Base-by-base conservation (phyloP, 2,797 vertebrate species). In the Chromobotia macracanthus region DNA sequence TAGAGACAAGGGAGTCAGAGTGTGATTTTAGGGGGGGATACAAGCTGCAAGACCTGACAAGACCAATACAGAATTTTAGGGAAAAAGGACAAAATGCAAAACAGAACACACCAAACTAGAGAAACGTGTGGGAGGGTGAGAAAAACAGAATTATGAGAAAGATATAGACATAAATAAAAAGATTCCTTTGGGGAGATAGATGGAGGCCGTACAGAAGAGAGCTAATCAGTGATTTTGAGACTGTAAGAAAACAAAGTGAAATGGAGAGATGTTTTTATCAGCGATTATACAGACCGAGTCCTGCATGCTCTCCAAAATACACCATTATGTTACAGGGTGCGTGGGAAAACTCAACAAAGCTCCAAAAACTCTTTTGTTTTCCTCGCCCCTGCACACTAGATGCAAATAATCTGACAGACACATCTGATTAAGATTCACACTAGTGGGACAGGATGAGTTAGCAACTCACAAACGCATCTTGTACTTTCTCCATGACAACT, bases 211-310 rank as follows among this genome's bases (percentile, higher is more conserved):
- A 61, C 77, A 63, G 84, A 77, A 73, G 66, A 81, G 72, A 83
- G 85, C 87, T 87, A 83, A 66, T 88, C 23, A 50, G 89, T 84
- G 88, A 87, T 84, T 83, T 85, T 28, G 82, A 93, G 90, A 91
- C 90, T 78, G 80, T 90, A 87, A 71, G 86, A 90, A 91, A 93
- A 92, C 86, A 89, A 90, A 85, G 86, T 82, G 87, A 92, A 87
- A 87, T 84, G 84, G 88, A 92, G 90, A 89, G 75, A 88, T 91
- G 86, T 90, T 91, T 92, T 92, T 91, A 92, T 92, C 89, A 90
- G 90, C 85, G 87, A 91, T 87, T 90, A 83, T 88, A 88, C 85
- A 72, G 83, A 87, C 86, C 80, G 82, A 84, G 87, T 91, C 82
- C 85, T 88, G 88, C 87, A 83, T 63, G 48, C 28, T 72, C 72